Percentiles rank a stretch among this genome's conserved stretches.
Conservation (phyloP, 2,888 invertebrate genomes). For the Drosophila glabriapex region DNA sequence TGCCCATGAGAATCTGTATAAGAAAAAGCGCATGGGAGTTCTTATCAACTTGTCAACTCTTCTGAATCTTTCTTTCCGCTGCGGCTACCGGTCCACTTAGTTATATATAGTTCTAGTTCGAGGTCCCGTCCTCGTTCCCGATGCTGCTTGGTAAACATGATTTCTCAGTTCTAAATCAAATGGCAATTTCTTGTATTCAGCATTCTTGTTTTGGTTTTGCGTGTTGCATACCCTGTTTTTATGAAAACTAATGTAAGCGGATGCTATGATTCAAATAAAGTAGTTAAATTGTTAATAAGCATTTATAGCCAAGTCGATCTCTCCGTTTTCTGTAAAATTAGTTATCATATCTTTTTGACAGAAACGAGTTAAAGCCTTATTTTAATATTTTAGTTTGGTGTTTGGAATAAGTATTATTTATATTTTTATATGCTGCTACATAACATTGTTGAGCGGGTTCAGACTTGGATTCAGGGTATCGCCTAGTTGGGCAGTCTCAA, state of each 20-base stretch:
- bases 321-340: background rate
- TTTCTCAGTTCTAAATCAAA: constrained; percentile 61
- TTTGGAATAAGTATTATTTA: background rate
- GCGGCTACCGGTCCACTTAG: constrained; percentile 36
- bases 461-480: constrained; percentile 5
- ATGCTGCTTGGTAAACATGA: constrained; percentile 37
- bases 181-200: constrained; percentile 72
- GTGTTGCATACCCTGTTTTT: constrained; percentile 31
- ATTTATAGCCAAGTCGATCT: background rate
- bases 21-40: constrained; percentile 13
- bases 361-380: background rate
- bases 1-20: constrained; percentile 1
- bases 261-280: background rate
- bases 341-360: background rate
- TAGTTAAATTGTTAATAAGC: background rate
- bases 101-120: constrained; percentile 21
- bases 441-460: background rate
- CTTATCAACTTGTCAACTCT: constrained; percentile 56
- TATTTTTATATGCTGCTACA: background rate
- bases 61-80: constrained; percentile 39
- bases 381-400: background rate
- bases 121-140: constrained; percentile 14
- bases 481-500: background rate
- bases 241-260: background rate
- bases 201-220: constrained; percentile 56